Evolutionary conservation across 2,888 invertebrate species (phyloP).

Genomic region (Drosophila parthenogenetica): DNA sequence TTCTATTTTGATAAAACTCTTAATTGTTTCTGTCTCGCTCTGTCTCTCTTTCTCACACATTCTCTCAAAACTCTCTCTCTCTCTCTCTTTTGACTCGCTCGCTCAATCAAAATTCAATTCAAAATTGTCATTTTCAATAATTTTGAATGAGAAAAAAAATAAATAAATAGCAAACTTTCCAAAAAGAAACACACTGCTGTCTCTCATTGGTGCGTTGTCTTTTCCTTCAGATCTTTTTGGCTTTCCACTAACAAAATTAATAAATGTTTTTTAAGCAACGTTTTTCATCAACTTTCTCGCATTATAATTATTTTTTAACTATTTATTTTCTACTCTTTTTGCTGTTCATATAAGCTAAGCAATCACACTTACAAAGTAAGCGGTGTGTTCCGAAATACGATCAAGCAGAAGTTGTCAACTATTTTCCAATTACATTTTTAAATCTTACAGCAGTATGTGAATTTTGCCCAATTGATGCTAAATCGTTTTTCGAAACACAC

Average conservation of each 20-base stretch:
- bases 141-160: conserved; percentile 14
- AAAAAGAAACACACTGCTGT: conserved; percentile 64
- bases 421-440: too few species aligned
- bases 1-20: conserved; percentile 32
- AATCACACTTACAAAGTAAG: too few species aligned
- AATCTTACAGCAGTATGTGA: too few species aligned
- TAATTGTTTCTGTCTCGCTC: conserved; percentile 29
- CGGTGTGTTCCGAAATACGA: background rate
- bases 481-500: background rate
- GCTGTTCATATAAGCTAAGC: conserved; percentile 3
- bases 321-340: background rate
- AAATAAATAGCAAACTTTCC: conserved; percentile 23
- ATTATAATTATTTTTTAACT: background rate
- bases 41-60: conserved; percentile 27
- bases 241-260: conserved; percentile 35
- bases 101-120: conserved; percentile 31
- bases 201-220: conserved; percentile 82
- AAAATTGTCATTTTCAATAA: conserved; percentile 13
- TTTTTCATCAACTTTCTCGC: conserved; percentile 21
- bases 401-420: too few species aligned
- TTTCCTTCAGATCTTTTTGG: conserved; percentile 58
- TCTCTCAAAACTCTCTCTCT: conserved; percentile 39
- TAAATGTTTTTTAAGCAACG: conserved; percentile 36
- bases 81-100: conserved; percentile 69
- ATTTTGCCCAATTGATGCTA: background rate